phyloP scores from a whole-genome alignment of 2,797 vertebrate genomes.

The Myiothlypis chrysogaster region DNA sequence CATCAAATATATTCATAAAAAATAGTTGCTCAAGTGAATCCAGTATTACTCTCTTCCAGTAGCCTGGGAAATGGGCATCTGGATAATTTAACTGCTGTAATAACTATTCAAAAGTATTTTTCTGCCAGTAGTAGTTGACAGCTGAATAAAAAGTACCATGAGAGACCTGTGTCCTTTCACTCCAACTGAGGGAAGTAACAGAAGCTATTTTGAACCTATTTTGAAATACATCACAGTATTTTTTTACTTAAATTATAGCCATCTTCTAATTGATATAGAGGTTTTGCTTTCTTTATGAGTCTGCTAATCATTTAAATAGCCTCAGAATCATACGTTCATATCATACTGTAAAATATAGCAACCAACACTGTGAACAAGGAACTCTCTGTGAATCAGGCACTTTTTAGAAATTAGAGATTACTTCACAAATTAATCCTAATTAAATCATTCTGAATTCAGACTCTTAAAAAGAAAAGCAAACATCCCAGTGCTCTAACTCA shows the following conservation, averaged over 20 bases:
- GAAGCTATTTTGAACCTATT: not conserved
- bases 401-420: slow-evolving; percentile 5
- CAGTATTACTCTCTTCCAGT: not conserved
- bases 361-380: not conserved
- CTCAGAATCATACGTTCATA: not conserved
- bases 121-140: not conserved
- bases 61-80: not conserved
- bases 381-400: slow-evolving; percentile 10
- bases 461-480: not conserved
- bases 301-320: not conserved
- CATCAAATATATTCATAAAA: not conserved
- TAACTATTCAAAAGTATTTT: not conserved
- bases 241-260: not conserved
- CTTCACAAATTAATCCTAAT: slow-evolving; percentile 41
- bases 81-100: not conserved
- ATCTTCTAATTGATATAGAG: not conserved
- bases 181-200: not conserved
- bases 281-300: not conserved
- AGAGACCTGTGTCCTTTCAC: not conserved
- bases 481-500: not conserved
- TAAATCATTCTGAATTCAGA: slow-evolving; percentile 25
- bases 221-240: not conserved
- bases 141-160: not conserved
- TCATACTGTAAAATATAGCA: not conserved
- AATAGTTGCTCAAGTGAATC: not conserved